phyloP scores from a whole-genome alignment of 2,113 vertebrate species.

The Machaerirhynchus nigripectus region DNA sequence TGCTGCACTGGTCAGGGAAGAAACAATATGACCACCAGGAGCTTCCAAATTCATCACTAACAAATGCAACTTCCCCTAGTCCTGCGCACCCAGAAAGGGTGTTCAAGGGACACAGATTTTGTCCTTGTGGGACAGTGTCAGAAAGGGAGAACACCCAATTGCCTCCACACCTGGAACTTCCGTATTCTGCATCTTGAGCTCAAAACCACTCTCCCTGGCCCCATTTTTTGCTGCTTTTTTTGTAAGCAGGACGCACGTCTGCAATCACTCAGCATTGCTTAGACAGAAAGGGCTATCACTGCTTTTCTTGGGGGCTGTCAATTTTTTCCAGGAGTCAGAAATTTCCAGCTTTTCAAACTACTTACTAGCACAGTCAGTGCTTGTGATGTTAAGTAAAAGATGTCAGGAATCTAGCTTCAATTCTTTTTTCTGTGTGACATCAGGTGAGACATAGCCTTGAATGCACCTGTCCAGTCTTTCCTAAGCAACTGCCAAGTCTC shows the following conservation, averaged over 20 bases:
- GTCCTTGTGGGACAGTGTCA: neutral
- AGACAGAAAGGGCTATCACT: neutral
- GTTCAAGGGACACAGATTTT: neutral
- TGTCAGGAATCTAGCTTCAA: neutral
- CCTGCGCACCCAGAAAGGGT: neutral
- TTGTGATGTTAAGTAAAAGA: neutral
- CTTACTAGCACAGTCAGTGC: neutral
- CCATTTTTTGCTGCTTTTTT: neutral
- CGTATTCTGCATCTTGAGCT: neutral
- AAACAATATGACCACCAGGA: neutral
- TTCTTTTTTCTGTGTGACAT: neutral
- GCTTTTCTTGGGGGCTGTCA: neutral
- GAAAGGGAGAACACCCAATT: neutral
- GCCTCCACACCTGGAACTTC: neutral
- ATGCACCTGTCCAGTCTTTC: neutral
- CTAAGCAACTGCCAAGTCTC: neutral
- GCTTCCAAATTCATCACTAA: neutral
- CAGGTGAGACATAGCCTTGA: neutral
- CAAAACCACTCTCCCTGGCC: neutral
- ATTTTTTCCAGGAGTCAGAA: neutral
- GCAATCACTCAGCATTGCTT: neutral
- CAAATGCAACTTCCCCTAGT: neutral
- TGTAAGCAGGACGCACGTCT: neutral
- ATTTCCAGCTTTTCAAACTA: neutral
- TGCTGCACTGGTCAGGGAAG: neutral